Conservation (phyloP, 2,888 invertebrate species). For the Emesis furor region DNA sequence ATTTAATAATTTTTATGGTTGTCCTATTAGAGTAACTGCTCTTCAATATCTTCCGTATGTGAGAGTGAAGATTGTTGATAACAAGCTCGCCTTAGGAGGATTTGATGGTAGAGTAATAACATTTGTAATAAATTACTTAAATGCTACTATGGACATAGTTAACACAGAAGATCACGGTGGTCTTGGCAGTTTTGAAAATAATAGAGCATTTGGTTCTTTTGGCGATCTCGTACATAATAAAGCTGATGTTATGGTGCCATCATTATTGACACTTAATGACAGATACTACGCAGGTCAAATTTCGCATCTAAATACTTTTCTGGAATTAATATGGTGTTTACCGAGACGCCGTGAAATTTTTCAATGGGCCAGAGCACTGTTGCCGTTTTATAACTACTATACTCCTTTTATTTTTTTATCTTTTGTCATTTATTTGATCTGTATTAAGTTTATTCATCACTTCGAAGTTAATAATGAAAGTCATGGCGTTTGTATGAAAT, state of each 20-base stretch:
- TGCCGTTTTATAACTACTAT: constrained; percentile 78
- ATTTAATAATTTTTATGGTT: constrained; percentile 81
- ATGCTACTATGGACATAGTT: constrained; percentile 78
- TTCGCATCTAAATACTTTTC: constrained; percentile 76
- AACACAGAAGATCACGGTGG: constrained; percentile 65
- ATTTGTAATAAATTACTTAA: constrained; percentile 77
- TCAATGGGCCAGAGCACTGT: constrained; percentile 79
- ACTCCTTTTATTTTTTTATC: constrained; percentile 77
- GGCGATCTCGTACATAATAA: constrained; percentile 76
- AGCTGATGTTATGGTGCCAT: constrained; percentile 80
- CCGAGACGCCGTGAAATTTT: constrained; percentile 79
- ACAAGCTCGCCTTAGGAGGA: constrained; percentile 76
- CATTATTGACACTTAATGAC: constrained; percentile 54
- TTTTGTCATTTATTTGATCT: constrained; percentile 73
- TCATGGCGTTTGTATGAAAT: constrained; percentile 76
- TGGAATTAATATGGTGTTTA: constrained; percentile 80
- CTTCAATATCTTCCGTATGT: constrained; percentile 76
- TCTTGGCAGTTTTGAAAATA: constrained; percentile 76
- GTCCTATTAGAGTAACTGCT: constrained; percentile 78
- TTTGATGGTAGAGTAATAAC: constrained; percentile 78
- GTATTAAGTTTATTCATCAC: constrained; percentile 66
- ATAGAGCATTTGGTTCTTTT: constrained; percentile 76
- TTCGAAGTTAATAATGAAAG: constrained; percentile 30
- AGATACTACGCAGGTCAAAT: constrained; percentile 77
- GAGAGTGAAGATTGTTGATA: constrained; percentile 64